These are phyloP conservation scores for Belgica antarctica DNA, from an alignment of 2,888 invertebrate genomes.

Conservation along the genomic window DNA sequence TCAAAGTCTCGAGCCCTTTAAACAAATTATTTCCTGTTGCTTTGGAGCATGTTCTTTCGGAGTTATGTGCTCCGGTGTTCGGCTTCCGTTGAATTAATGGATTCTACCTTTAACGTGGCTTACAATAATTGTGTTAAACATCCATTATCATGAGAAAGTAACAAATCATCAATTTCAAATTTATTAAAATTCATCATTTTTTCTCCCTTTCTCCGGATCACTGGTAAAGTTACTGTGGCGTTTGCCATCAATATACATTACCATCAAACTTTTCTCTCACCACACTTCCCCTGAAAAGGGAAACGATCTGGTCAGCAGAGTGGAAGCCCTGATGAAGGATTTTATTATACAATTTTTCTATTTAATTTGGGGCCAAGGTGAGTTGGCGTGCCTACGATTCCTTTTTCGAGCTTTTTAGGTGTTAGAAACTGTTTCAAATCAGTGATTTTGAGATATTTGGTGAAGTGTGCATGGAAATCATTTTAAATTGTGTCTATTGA, in stretches of 20 bases:
- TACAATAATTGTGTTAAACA: conserved; percentile 35
- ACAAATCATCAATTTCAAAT: conserved; percentile 36
- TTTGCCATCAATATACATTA: neutral
- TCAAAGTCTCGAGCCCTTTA: conserved; percentile 30
- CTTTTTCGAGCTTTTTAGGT: neutral
- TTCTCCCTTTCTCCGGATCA: neutral
- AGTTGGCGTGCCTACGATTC: neutral
- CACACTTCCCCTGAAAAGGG: neutral
- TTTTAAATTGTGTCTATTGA: too few species aligned
- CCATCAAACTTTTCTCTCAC: neutral
- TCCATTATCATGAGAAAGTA: conserved; percentile 33
- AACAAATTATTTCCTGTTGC: conserved; percentile 33
- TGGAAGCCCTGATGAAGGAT: conserved; percentile 1
- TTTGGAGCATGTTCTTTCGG: conserved; percentile 2
- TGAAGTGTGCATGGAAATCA: too few species aligned
- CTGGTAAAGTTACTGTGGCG: neutral
- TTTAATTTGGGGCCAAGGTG: conserved; percentile 27
- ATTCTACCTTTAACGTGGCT: conserved; percentile 21
- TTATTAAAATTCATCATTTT: conserved; percentile 1
- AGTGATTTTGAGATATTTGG: too few species aligned
- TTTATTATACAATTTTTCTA: conserved; percentile 22
- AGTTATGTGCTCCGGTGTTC: neutral
- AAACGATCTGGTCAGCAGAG: neutral
- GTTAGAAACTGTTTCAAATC: too few species aligned
- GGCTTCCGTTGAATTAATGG: conserved; percentile 30